Conservation (phyloP, 2,113 vertebrate species). For the Atlantisia rogersi region DNA sequence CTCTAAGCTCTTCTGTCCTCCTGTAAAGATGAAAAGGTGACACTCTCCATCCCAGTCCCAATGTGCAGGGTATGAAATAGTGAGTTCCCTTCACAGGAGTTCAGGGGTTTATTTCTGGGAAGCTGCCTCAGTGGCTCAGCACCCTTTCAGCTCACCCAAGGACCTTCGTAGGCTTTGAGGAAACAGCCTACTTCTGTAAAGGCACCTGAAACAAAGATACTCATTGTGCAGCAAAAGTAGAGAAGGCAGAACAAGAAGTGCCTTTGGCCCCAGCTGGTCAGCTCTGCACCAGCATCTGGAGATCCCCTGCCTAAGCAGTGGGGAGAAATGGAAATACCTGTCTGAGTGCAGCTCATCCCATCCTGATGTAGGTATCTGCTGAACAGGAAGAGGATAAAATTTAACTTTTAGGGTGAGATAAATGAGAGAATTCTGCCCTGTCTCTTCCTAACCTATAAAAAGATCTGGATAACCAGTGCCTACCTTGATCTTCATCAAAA, state of each 20-base stretch:
- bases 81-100: neutral
- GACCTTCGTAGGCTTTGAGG: neutral
- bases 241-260: neutral
- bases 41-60: neutral
- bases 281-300: neutral
- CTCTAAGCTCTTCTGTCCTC: neutral
- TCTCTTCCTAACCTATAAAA: neutral
- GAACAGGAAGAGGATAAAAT: neutral
- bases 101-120: neutral
- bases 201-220: neutral
- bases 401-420: neutral
- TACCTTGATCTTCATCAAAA: neutral
- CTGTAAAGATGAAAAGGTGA: neutral
- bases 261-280: neutral
- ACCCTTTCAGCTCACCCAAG: neutral
- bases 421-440: neutral
- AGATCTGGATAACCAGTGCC: neutral
- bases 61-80: neutral
- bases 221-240: neutral
- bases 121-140: neutral
- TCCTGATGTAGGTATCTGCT: neutral
- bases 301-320: neutral
- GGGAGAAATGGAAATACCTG: accelerated
- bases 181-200: neutral
- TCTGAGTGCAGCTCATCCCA: neutral